These are phyloP conservation scores for Muscina levida DNA, from an alignment of 2,888 invertebrate genomes.

Conservation along the genomic window DNA sequence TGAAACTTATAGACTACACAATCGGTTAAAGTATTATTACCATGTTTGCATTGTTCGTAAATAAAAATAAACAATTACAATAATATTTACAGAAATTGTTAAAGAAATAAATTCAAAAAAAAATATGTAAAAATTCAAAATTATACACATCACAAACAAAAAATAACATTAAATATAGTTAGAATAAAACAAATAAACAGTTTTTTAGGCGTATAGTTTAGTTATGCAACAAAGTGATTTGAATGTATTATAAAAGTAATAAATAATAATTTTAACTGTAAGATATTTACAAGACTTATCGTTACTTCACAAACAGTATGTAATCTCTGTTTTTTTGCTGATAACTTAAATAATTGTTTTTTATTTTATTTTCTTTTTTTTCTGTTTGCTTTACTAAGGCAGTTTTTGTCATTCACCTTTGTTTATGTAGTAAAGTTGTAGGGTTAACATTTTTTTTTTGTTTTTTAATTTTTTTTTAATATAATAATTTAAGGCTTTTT, in stretches of 20 bases:
- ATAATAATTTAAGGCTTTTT: conserved; percentile 7
- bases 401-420: conserved; percentile 26
- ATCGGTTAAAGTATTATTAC: conserved; percentile 53
- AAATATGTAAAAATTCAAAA: conserved; percentile 17
- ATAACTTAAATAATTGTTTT: not conserved
- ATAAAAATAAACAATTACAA: conserved; percentile 42
- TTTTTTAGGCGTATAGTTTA: too few relatives aligned
- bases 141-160: not conserved
- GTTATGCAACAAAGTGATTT: too few relatives aligned
- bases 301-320: not conserved
- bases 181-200: too few relatives aligned
- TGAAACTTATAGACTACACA: conserved; percentile 25
- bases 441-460: not conserved
- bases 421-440: too few relatives aligned
- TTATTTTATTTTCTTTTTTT: conserved; percentile 20
- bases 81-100: conserved; percentile 49
- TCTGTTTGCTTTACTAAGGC: conserved; percentile 14
- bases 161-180: not conserved
- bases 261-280: conserved; percentile 5
- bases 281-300: conserved; percentile 32
- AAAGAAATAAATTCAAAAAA: conserved; percentile 12
- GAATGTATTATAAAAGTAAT: too few relatives aligned
- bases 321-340: too few relatives aligned
- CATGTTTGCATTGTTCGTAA: conserved; percentile 40
- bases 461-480: conserved; percentile 13